These are phyloP conservation scores for Caenorhabditis uteleia DNA, from an alignment of 2,888 invertebrate genomes.

Conservation along the genomic window DNA sequence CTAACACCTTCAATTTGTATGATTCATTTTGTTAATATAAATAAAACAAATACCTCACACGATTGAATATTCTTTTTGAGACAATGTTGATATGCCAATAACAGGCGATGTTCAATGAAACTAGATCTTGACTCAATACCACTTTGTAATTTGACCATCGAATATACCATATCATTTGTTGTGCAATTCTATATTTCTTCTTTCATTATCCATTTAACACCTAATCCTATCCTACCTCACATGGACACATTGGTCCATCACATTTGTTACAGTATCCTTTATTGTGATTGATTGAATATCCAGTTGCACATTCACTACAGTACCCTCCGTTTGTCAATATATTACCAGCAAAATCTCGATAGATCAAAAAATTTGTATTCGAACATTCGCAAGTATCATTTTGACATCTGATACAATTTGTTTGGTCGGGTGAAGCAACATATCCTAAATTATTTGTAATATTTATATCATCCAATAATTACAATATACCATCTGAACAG, in stretches of 20 bases:
- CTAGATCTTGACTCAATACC: slow-evolving; percentile 22
- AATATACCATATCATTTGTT: slow-evolving; percentile 8
- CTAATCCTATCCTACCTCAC: neutral
- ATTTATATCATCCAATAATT: no score
- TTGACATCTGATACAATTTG: slow-evolving; percentile 18
- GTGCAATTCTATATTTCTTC: slow-evolving; percentile 16
- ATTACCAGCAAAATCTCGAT: slow-evolving; percentile 10
- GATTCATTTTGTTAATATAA: no score
- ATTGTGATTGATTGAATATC: slow-evolving; percentile 10
- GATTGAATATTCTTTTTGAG: slow-evolving; percentile 11
- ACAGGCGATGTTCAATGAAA: slow-evolving; percentile 15
- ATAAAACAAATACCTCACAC: slow-evolving; percentile 64
- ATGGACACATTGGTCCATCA: neutral
- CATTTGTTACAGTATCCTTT: slow-evolving; percentile 10
- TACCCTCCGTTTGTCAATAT: slow-evolving; percentile 8
- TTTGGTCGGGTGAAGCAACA: slow-evolving; percentile 12
- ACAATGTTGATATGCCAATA: slow-evolving; percentile 7
- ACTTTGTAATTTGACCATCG: slow-evolving; percentile 22
- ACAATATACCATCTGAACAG: slow-evolving; percentile 9
- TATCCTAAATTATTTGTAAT: slow-evolving; percentile 1
- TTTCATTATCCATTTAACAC: neutral
- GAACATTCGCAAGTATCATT: slow-evolving; percentile 27
- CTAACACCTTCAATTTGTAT: no score
- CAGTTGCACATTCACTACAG: slow-evolving; percentile 16
- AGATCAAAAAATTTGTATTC: slow-evolving; percentile 4